phyloP scores from a whole-genome alignment of 2,888 invertebrate genomes.

The Eilema griseolum region DNA sequence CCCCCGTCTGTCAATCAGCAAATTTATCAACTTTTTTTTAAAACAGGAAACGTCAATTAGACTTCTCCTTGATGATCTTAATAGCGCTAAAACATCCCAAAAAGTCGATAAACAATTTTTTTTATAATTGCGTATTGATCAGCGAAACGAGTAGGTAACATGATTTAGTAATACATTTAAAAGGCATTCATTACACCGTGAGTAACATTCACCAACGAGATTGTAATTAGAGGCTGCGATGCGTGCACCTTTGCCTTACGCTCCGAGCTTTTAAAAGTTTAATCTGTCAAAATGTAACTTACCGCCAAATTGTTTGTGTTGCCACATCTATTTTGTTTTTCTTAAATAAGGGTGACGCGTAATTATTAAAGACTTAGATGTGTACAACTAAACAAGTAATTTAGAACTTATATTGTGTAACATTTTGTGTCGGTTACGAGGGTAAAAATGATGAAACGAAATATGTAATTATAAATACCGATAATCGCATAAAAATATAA shows the following conservation, averaged over 20 bases:
- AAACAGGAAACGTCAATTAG: too few species aligned
- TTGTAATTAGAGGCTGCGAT: slow-evolving; percentile 51
- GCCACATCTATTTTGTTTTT: slow-evolving; percentile 10
- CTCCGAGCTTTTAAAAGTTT: slow-evolving; percentile 49
- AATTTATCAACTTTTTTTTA: too few species aligned
- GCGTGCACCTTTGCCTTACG: slow-evolving; percentile 26
- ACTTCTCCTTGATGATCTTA: too few species aligned
- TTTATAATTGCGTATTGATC: slow-evolving; percentile 21
- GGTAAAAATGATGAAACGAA: too few species aligned
- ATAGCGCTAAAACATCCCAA: not conserved
- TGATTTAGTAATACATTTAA: slow-evolving; percentile 41
- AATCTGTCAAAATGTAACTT: slow-evolving; percentile 47
- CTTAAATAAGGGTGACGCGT: not conserved
- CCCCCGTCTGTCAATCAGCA: too few species aligned
- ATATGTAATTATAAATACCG: too few species aligned
- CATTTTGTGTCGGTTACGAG: too few species aligned
- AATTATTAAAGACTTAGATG: too few species aligned
- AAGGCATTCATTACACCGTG: slow-evolving; percentile 44
- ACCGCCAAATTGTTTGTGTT: slow-evolving; percentile 32
- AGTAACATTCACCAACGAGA: slow-evolving; percentile 49
- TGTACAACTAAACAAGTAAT: too few species aligned
- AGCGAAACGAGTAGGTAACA: slow-evolving; percentile 17
- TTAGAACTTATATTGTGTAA: too few species aligned
- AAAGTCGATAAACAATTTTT: not conserved
- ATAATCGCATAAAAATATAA: too few species aligned